Evolutionary conservation across 2,113 vertebrate genomes (phyloP), one percentile per base, ranked within the genome.

Genomic region (Nestor notabilis): DNA sequence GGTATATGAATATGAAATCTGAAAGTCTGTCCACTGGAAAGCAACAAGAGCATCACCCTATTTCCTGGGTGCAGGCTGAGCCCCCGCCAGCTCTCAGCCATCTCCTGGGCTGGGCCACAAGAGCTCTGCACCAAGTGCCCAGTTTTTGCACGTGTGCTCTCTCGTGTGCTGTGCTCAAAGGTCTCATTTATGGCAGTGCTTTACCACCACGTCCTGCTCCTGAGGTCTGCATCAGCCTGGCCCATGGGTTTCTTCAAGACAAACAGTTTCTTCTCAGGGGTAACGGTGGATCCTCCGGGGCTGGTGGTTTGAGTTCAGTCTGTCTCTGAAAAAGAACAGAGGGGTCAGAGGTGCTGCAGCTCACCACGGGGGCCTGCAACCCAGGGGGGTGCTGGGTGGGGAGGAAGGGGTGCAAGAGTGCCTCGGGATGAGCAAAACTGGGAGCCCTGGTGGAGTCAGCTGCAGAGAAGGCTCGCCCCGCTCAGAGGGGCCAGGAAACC

Each of bases 301-400:
- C 79, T 82, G 84, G 53, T 82, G 44, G 52, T 53, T 95, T 90
- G 47, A 28, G 68, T 95, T 98, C 98, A 98, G 80, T 98, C 98
- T 69, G 97, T 95, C 97, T 98, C 98, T 98, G 97, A 87, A 97
- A 98, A 91, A 98, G 94, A 97, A 89, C n/a, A 97, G 17, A 89
- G 8, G 43, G 52, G 47, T 96, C 47, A 97, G 92, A 95, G 87
- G 69, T 11, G 50, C 43, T 78, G 35, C 4, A 3, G 35, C 71
- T 70, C 3, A 0, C 23, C 0, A 7, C 11, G 49, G 27, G 71
- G 78, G 47, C 13, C 37, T 66, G 69, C 35, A 41, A 44, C 35
- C 28, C 18, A 56, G 20, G 23, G 21, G 56, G 31, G 49, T 55
- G 63, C 87, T 16, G 56, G 43, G 25, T 44, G 70, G 31, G 37